Evolutionary conservation across 2,888 invertebrate genomes (phyloP).

Genomic region (Drosophila lacicola): DNA sequence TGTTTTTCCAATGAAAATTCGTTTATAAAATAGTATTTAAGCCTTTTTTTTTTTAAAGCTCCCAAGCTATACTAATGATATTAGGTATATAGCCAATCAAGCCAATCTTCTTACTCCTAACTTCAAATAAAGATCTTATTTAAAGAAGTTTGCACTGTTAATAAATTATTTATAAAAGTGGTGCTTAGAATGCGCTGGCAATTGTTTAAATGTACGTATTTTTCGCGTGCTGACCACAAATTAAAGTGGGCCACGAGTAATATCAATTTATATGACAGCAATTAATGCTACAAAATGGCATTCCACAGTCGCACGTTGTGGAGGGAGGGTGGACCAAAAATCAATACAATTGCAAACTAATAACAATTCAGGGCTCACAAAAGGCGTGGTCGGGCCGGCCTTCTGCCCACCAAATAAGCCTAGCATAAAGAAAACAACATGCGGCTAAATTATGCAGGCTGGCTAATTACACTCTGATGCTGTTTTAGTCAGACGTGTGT

Average conservation of each 20-base stretch:
- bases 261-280: slow-evolving; percentile 63
- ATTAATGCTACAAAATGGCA: slow-evolving; percentile 55
- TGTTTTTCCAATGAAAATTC: too few species aligned
- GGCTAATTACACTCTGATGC: slow-evolving; percentile 67
- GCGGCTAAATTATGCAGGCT: slow-evolving; percentile 65
- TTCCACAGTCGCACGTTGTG: slow-evolving; percentile 18
- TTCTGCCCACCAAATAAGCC: slow-evolving; percentile 24
- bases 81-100: too few species aligned
- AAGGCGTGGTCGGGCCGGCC: slow-evolving; percentile 1
- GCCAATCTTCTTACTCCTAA: not conserved
- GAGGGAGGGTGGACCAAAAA: slow-evolving; percentile 40
- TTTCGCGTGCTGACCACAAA: slow-evolving; percentile 63
- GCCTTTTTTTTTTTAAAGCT: too few species aligned
- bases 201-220: slow-evolving; percentile 31
- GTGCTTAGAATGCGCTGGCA: slow-evolving; percentile 24
- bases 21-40: too few species aligned
- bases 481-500: slow-evolving; percentile 40
- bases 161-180: slow-evolving; percentile 15
- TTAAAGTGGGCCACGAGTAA: slow-evolving; percentile 50
- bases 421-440: slow-evolving; percentile 21
- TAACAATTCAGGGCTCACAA: slow-evolving; percentile 34
- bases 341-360: slow-evolving; percentile 65
- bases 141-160: too few species aligned
- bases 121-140: not conserved
- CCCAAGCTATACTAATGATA: not conserved